Base-by-base conservation (phyloP, 2,113 vertebrate species). In the Hepsetus odoe region DNA sequence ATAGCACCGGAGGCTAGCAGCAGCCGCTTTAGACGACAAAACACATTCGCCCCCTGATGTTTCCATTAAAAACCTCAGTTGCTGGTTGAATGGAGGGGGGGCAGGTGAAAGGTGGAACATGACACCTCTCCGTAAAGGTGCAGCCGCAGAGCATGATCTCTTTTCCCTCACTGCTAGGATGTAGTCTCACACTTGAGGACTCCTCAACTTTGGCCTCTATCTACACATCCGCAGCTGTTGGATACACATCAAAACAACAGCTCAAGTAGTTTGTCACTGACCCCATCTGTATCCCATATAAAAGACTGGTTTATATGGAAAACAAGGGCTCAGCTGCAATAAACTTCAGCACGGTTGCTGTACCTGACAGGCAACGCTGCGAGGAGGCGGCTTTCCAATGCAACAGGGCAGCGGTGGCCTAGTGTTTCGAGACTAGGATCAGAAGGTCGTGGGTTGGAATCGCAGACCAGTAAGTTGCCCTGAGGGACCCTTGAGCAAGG, bases 11-110 rank as follows among this genome's bases (percentile, higher is more conserved):
- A 73, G 82, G 77, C 77, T 76, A 72, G 62, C 42, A 5, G 40
- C 38, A 38, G 42, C 64, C 33, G 79, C 82, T 68, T 51, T 55
- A 73, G 51, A 33, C 82, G 69, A 75, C 81, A 69, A 66, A 65
- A 67, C 72, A 65, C 67, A 66, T 74, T 59, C 58, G 32, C 68
- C 73, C 69, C 73, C 77, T 77, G 68, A 83, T 75, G 61, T 80
- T 80, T 72, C 77, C 82, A 83, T 80, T 77, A 80, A 80, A 68
- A 51, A 76, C 77, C 67, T 51, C 26, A 9, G 56, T 56, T 83
- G 73, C 62, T 80, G 62, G 73, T 75, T 76, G 78, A 79, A 55
- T 55, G 26, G 32, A 24, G 9, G 44, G 32, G 64, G 56, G 61
- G 58, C 33, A 46, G 78, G 73, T 77, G 77, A 81, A 74, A 67